Base-by-base conservation (phyloP, 2,888 invertebrate genomes). In the Hirtodrosophila cameraria region DNA sequence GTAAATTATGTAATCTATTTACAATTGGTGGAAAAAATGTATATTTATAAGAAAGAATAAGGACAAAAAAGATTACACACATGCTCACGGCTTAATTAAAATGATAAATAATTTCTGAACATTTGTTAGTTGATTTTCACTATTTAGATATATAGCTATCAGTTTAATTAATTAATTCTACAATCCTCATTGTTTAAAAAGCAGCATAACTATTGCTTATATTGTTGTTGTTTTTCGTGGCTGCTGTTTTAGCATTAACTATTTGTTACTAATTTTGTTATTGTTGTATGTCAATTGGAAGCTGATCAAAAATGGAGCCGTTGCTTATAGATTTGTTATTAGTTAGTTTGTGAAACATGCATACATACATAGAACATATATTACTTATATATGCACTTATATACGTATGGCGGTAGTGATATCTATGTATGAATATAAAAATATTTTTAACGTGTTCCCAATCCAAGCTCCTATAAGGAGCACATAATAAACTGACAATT, bases 401-500 rank as follows among this genome's bases (percentile, higher is more conserved):
- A 20, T 38, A 42, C 11, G 20, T 11, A 35, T 28, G 42, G 41
- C 25, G 27, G 12, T 53, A 36, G 52, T 48, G 55, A 39, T 55
- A 41, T 50, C 42, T 45, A 58, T 23, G 23, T 23, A 23, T 23
- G 23, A 7, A 23, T 67, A 71, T 59, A 72, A 71, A 69, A 72
- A 55, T 62, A 72, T 66, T 50, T 58, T 52, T 66, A 60, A 41
- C 61, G 69, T 76, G 82, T 82, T 76, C 70, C 79, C 65, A 66
- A 75, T 78, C 70, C 35, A 55, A 82, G 76, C 79, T 79, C 79
- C 79, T 79, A 79, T 79, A 79, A 79, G 79, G 80, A 79, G 79
- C 79, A 79, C 70, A 49, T 75, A 58, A 62, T 66, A 62, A 78
- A 71, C 70, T 77, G 75, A 72, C 75, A 61, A 72, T 57, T 36